Base-by-base conservation (phyloP, 2,113 vertebrate species). In the Zosterops pallidus region DNA sequence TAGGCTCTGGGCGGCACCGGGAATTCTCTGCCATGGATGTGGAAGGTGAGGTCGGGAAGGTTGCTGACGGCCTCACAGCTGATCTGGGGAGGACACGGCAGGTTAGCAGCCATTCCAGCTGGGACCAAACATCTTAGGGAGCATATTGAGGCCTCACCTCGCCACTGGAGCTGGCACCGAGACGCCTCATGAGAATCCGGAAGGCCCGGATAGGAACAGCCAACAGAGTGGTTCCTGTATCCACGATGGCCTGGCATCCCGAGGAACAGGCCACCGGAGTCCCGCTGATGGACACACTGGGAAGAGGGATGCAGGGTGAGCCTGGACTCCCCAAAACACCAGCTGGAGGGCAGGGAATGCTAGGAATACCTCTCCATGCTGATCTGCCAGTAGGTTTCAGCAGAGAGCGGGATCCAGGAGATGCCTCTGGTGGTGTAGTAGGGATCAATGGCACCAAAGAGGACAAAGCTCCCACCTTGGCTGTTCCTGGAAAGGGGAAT, bases 131-230 rank as follows among this genome's bases (percentile, higher is more conserved):
- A 6, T 33, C 56, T 19, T 5, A 55, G 26, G 31, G 33, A 77
- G 56, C 18, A 37, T 56, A 42, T 39, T 14, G 1, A 49, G 28
- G 17, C 5, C 95, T 95, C 80, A 95, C 96, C 86, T 41, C 7
- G 1, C 89, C 89, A 0, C 6, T 23, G 52, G 60, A 55, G 60
- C 1, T 6, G 64, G 53, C 64, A 0, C 95, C 90, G 0, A 96
- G 35, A 35, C 0, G 0, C 0, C 0, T 0, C 12, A 63, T 10
- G 77, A 95, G 5, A 12, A 0, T 11, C 3, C 0, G 1, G 20
- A 87, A 11, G 64, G 67, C 60, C 0, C 0, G 6, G 47, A 7
- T 1, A 47, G 96, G 95, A 52, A 91, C 6, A 3, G 75, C 78
- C 70, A 96, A 4, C 52, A 92, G 90, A 1, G 84, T 87, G 75